phyloP scores from a whole-genome alignment of 1,140 invertebrate genomes.

The Gryon sp. region DNA sequence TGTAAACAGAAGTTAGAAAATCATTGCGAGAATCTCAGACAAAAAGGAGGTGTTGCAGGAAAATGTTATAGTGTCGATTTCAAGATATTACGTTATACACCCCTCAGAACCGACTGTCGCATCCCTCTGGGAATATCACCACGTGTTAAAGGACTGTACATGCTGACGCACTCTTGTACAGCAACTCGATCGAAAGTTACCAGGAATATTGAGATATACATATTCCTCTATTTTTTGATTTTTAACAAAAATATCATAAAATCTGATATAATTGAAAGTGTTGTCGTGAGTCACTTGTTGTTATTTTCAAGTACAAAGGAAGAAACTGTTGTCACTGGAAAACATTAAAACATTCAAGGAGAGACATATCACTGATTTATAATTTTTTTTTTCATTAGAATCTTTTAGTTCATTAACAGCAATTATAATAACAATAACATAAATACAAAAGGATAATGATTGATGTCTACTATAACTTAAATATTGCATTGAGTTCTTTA shows the following conservation, averaged over 20 bases:
- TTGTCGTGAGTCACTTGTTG: constrained; percentile 43
- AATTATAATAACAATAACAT: too few species aligned
- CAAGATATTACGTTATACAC: constrained; percentile 61
- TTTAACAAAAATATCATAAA: constrained; percentile 65
- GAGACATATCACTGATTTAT: constrained; percentile 44
- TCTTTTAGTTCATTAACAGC: too few species aligned
- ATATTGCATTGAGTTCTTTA: not conserved
- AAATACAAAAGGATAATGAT: not conserved
- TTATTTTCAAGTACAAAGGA: constrained; percentile 60
- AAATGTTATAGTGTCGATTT: constrained; percentile 62
- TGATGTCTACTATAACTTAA: not conserved
- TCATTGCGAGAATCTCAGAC: constrained; percentile 22
- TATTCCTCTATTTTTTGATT: constrained; percentile 65
- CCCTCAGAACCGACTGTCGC: constrained; percentile 56
- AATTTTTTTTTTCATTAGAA: not conserved
- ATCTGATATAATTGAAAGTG: constrained; percentile 67
- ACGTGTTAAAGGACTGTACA: constrained; percentile 62
- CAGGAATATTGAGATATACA: constrained; percentile 58
- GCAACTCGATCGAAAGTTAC: constrained; percentile 63
- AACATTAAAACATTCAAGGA: constrained; percentile 47
- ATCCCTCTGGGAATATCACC: constrained; percentile 66
- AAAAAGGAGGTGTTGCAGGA: constrained; percentile 34
- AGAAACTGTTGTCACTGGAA: constrained; percentile 29
- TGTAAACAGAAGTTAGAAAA: constrained; percentile 33
- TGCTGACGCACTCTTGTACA: constrained; percentile 61